A percentile compares a stretch with the other conserved stretches of the same genome.
Evolutionary conservation across 2,888 invertebrate genomes (phyloP).

Genomic region (Chrysolina haemoptera): DNA sequence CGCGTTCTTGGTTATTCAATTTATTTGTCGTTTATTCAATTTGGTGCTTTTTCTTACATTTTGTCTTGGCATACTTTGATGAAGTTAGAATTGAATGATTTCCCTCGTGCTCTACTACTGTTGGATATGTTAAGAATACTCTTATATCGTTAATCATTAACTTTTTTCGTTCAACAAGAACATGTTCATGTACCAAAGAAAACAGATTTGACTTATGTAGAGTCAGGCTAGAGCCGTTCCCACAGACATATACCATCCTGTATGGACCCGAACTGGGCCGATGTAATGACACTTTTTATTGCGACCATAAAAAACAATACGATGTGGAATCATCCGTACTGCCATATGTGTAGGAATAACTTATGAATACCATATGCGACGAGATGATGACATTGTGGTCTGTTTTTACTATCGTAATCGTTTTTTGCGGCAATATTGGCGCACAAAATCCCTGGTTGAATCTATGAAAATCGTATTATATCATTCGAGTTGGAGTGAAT

Average conservation of each 20-base stretch:
- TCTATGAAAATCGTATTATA: background rate
- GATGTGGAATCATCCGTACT: slow-evolving; percentile 18
- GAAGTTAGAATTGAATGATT: too few relatives aligned
- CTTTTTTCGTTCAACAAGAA: too few relatives aligned
- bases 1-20: too few relatives aligned
- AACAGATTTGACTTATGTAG: too few relatives aligned
- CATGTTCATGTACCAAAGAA: too few relatives aligned
- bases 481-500: background rate
- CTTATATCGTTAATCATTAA: too few relatives aligned
- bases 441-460: background rate
- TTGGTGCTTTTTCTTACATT: too few relatives aligned
- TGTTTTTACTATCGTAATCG: slow-evolving; percentile 26
- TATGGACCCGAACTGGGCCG: background rate
- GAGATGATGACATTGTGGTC: slow-evolving; percentile 23
- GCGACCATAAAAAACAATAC: slow-evolving; percentile 29
- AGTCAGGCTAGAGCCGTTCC: background rate
- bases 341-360: slow-evolving; percentile 22
- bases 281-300: slow-evolving; percentile 12
- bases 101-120: too few relatives aligned
- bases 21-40: too few relatives aligned
- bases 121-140: too few relatives aligned
- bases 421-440: slow-evolving; percentile 16
- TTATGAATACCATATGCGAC: slow-evolving; percentile 29
- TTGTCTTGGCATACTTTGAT: too few relatives aligned
- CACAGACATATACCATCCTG: background rate